Evolutionary conservation across 2,888 invertebrate genomes (phyloP).

Genomic region (Molorchus minor): DNA sequence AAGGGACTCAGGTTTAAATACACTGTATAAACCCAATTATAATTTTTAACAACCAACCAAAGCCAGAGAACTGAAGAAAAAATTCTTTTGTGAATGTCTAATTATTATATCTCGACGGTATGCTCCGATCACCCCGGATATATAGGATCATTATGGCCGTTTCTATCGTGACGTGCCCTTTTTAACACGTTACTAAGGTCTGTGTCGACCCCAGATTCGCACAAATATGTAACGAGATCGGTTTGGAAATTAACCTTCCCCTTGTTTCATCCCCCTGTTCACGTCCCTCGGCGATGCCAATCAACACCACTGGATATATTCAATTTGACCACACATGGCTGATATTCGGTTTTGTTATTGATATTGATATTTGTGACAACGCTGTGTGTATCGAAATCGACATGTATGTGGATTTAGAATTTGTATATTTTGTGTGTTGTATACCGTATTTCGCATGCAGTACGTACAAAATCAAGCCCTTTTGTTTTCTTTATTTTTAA

Average conservation of each 20-base stretch:
- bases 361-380: conserved; percentile 33
- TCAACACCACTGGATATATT: conserved; percentile 39
- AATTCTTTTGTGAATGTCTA: too few relatives aligned
- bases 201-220: conserved; percentile 39
- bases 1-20: too few relatives aligned
- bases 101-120: background rate
- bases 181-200: conserved; percentile 41
- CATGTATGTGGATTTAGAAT: conserved; percentile 7
- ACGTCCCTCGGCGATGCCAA: conserved; percentile 41
- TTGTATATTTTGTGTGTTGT: background rate
- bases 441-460: too few relatives aligned
- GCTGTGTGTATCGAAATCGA: conserved; percentile 11
- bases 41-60: too few relatives aligned
- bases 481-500: too few relatives aligned
- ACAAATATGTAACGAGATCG: conserved; percentile 45
- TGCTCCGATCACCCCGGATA: conserved; percentile 14
- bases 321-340: conserved; percentile 40
- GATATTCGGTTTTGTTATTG: conserved; percentile 34
- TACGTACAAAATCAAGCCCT: too few relatives aligned
- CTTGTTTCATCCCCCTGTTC: conserved; percentile 37
- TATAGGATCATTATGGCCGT: conserved; percentile 30
- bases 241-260: conserved; percentile 47
- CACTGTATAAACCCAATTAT: too few relatives aligned
- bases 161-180: conserved; percentile 40
- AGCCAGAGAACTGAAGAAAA: too few relatives aligned